Conservation (phyloP, 2,888 invertebrate genomes). For the Eupithecia insigniata region DNA sequence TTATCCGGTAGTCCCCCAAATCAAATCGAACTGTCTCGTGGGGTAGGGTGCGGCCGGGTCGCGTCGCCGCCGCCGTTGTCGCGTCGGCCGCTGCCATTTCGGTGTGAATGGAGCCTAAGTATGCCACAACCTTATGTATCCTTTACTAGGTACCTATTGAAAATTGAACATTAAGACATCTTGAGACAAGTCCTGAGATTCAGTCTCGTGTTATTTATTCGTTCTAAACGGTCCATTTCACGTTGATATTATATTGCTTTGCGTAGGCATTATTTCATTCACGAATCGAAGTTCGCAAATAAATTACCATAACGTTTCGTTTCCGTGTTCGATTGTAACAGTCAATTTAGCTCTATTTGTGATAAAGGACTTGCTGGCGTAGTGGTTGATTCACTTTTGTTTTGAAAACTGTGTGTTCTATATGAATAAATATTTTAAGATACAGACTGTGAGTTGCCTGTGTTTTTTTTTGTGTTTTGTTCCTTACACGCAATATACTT, state of each 20-base stretch:
- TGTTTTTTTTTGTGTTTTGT: no score
- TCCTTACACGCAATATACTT: no score
- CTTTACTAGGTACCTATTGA: neutral
- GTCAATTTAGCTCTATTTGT: slow-evolving; percentile 29
- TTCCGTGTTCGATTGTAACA: slow-evolving; percentile 34
- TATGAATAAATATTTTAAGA: neutral
- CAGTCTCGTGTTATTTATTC: slow-evolving; percentile 23
- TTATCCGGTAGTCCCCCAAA: no score
- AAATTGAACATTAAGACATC: neutral
- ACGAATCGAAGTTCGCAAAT: slow-evolving; percentile 27
- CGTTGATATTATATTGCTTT: slow-evolving; percentile 32
- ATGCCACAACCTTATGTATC: no score
- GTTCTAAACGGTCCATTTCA: slow-evolving; percentile 37
- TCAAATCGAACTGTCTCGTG: no score
- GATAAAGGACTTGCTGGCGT: slow-evolving; percentile 12
- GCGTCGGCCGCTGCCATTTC: no score
- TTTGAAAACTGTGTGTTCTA: neutral
- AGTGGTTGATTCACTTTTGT: neutral
- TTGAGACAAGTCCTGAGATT: neutral
- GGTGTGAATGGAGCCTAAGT: no score
- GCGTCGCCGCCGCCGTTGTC: no score
- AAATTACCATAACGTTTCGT: slow-evolving; percentile 34
- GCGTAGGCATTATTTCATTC: slow-evolving; percentile 36
- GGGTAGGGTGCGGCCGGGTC: no score
- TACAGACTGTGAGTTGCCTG: neutral